Evolutionary conservation across 2,888 invertebrate species (phyloP).

Genomic region (Calameuta idolon): DNA sequence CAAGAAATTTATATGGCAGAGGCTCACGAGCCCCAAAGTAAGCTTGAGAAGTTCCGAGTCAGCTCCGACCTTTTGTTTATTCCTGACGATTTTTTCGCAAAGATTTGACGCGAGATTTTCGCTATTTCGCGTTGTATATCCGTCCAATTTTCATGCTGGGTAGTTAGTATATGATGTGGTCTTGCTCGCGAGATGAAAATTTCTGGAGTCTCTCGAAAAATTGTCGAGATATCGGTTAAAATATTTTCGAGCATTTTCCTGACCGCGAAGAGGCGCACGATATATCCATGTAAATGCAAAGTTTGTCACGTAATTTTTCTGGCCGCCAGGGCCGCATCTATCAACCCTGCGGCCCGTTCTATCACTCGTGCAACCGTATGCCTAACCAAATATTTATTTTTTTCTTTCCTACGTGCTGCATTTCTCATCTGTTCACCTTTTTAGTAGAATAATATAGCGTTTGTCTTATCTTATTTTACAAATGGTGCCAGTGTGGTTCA

Average conservation of each 20-base stretch:
- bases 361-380: slow-evolving; percentile 22
- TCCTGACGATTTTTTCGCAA: slow-evolving; percentile 59
- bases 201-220: slow-evolving; percentile 25
- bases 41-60: slow-evolving; percentile 37
- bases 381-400: slow-evolving; percentile 11
- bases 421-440: background rate
- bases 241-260: slow-evolving; percentile 51
- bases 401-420: background rate
- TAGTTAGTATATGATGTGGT: slow-evolving; percentile 36
- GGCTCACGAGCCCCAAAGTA: slow-evolving; percentile 21
- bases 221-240: slow-evolving; percentile 50
- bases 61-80: slow-evolving; percentile 63
- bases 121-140: slow-evolving; percentile 23
- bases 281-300: slow-evolving; percentile 57
- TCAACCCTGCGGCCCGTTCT: slow-evolving; percentile 43
- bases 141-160: slow-evolving; percentile 39
- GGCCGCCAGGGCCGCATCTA: slow-evolving; percentile 54
- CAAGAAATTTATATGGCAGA: slow-evolving; percentile 16
- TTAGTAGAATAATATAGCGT: background rate
- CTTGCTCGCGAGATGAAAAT: slow-evolving; percentile 37
- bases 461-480: background rate
- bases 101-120: slow-evolving; percentile 45
- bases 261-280: slow-evolving; percentile 48
- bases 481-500: background rate
- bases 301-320: slow-evolving; percentile 64